Base-by-base conservation (phyloP, 2,888 invertebrate species). In the Epiblema foenella region DNA sequence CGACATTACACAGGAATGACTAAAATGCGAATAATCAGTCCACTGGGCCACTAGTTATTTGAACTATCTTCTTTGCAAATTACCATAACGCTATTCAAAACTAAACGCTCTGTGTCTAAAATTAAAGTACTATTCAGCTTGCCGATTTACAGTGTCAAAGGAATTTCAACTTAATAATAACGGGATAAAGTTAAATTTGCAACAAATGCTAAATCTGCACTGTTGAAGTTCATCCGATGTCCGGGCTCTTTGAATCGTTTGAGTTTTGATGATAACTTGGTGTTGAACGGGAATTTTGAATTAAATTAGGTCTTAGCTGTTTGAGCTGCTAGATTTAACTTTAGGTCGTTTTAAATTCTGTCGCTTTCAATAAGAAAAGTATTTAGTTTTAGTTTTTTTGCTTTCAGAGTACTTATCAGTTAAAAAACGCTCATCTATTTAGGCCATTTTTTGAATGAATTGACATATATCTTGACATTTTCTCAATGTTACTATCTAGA, bases 161-260 rank as follows among this genome's bases (percentile, higher is more conserved):
- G 51, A 71, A 57, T 67, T 67, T 29, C 9, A 62, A 51, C 71
- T 24, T 39, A 49, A 29, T 7, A 15, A 9, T 3, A n/a, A 29
- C 10, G 49, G 18, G 4, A 18, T 67, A 49, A 12, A 56, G 71
- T 24, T 51, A 18, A 67, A 57, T 62, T 67, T 67, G 54, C 56
- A 62, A 37, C 29, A 29, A 59, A 20, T 49, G 24, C 11, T 68
- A 74, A 76, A 78, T 77, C 76, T 72, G 76, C 81, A 83, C 85
- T 83, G 82, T 80, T 81, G 79, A 78, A 80, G 82, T 81, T 80
- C 75, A 77, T 77, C 72, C 63, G 78, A 79, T 77, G 74, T 74
- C 76, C 80, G 81, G 78, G 78, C 83, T 75, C 77, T 63, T 75
- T 69, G 68, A 73, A 76, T 76, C 66, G 72, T 75, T 71, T 69